phyloP scores from a whole-genome alignment of 2,888 invertebrate genomes.

The Merodon equestris region DNA sequence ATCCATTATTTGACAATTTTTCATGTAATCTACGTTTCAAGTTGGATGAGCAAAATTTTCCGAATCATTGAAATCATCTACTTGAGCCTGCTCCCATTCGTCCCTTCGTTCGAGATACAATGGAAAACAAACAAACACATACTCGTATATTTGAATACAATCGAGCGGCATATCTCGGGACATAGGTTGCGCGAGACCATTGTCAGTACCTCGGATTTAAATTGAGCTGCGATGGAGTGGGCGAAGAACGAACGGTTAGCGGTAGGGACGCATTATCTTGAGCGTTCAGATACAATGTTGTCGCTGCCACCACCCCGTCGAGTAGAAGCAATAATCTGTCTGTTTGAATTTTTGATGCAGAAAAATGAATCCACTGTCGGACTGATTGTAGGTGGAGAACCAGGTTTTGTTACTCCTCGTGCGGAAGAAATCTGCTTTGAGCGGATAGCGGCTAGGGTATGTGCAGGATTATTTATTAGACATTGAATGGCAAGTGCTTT shows the following conservation, averaged over 20 bases:
- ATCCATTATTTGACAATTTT: slow-evolving; percentile 67
- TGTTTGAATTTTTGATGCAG: slow-evolving; percentile 67
- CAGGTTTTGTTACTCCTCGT: too few relatives aligned
- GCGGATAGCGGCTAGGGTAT: slow-evolving; percentile 39
- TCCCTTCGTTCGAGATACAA: too few relatives aligned
- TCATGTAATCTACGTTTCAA: slow-evolving; percentile 59
- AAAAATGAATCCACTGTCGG: slow-evolving; percentile 59
- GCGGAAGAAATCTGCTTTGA: neutral
- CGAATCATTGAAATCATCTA: slow-evolving; percentile 63
- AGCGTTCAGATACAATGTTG: slow-evolving; percentile 16
- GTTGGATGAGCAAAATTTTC: slow-evolving; percentile 57
- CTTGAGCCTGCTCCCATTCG: neutral
- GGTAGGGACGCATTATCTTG: slow-evolving; percentile 40
- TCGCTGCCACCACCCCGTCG: slow-evolving; percentile 1
- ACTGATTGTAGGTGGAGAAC: slow-evolving; percentile 5
- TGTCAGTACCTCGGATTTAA: slow-evolving; percentile 54
- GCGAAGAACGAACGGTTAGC: neutral
- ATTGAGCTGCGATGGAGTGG: slow-evolving; percentile 47
- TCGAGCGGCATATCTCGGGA: neutral
- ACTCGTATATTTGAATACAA: slow-evolving; percentile 1
- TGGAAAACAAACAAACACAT: too few relatives aligned
- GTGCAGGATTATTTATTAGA: slow-evolving; percentile 66
- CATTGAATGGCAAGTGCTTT: slow-evolving; percentile 51
- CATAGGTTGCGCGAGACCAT: slow-evolving; percentile 21
- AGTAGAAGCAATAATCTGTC: slow-evolving; percentile 59